Conservation (phyloP, 2,888 invertebrate genomes). For the Norana najaformis region DNA sequence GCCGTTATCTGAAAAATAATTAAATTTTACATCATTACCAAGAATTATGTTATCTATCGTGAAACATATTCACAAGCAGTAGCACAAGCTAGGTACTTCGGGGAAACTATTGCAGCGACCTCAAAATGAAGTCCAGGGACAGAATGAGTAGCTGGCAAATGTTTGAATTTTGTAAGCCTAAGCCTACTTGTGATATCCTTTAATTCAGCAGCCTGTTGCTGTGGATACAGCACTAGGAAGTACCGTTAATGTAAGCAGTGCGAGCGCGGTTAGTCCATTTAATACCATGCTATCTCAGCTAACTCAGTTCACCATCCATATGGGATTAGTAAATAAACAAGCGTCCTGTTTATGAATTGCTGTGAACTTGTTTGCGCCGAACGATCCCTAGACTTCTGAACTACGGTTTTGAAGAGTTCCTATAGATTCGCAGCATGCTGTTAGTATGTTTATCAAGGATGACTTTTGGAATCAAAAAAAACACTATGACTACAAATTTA, state of each 20-base stretch:
- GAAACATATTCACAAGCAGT: background rate
- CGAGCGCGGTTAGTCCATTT: background rate
- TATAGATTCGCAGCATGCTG: too few species aligned
- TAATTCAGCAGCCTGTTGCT: background rate
- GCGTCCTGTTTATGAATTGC: background rate
- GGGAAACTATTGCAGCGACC: background rate
- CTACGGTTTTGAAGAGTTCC: too few species aligned
- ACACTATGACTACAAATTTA: too few species aligned
- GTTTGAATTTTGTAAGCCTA: background rate
- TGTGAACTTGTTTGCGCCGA: background rate
- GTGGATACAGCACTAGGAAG: background rate
- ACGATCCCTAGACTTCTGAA: background rate
- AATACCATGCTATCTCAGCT: too few species aligned
- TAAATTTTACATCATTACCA: background rate
- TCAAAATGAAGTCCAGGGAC: background rate
- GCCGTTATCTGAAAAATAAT: background rate
- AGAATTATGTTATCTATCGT: background rate
- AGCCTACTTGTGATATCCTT: background rate
- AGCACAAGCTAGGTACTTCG: background rate
- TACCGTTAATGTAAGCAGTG: background rate
- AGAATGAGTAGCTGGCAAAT: background rate
- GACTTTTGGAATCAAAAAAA: too few species aligned
- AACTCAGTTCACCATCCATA: too few species aligned
- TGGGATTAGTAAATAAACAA: background rate
- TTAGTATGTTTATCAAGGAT: too few species aligned